Evolutionary conservation across 2,113 vertebrate species (phyloP).

Genomic region (Psilopsiagon aymara): DNA sequence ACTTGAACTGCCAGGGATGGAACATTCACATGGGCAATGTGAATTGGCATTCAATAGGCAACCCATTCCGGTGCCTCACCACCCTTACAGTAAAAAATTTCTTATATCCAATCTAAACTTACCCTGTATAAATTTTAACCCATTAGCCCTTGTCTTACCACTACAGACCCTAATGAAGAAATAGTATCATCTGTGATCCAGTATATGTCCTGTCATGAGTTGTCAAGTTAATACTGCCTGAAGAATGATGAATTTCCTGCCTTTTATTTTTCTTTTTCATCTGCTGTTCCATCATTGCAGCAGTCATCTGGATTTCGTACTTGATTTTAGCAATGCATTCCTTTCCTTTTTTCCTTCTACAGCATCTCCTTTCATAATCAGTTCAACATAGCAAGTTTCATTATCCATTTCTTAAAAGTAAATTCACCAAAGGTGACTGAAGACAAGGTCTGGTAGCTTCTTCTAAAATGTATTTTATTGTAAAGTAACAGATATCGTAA

Average conservation of each 20-base stretch:
- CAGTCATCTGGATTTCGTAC: background rate
- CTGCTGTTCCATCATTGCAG: background rate
- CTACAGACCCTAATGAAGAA: no score
- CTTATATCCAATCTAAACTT: no score
- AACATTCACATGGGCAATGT: no score
- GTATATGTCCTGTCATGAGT: background rate
- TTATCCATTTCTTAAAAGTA: constrained; percentile 47
- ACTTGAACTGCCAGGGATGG: no score
- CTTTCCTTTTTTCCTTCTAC: background rate
- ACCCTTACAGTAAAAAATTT: no score
- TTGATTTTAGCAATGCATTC: background rate
- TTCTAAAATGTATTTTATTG: constrained; percentile 1
- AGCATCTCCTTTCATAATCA: background rate
- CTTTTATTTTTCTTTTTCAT: background rate
- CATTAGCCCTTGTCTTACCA: no score
- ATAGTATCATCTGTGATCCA: background rate
- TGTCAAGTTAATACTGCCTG: background rate
- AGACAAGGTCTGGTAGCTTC: constrained; percentile 19
- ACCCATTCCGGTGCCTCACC: no score
- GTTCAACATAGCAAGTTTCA: constrained; percentile 14
- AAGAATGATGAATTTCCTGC: background rate
- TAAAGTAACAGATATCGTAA: constrained; percentile 15
- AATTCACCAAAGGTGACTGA: constrained; percentile 43
- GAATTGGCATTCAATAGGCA: no score
- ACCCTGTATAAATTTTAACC: no score